These are phyloP conservation scores for Nomada flava DNA, from an alignment of 2,888 invertebrate genomes.

Conservation along the genomic window DNA sequence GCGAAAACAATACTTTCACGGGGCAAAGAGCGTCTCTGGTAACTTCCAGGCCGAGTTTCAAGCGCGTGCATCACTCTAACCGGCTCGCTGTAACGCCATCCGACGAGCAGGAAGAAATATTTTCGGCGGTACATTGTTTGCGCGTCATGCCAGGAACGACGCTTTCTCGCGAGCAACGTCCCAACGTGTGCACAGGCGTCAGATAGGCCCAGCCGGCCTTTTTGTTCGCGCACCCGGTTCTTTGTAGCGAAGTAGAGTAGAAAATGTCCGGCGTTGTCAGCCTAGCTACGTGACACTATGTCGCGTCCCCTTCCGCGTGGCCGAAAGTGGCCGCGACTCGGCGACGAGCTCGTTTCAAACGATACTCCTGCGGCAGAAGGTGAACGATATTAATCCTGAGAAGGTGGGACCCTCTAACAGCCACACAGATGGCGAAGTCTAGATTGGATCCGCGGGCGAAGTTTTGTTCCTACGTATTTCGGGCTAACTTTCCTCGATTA, in stretches of 20 bases:
- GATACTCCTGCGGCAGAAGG: constrained; percentile 33
- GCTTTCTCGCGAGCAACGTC: constrained; percentile 45
- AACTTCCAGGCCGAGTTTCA: constrained; percentile 30
- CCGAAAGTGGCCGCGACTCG: constrained; percentile 61
- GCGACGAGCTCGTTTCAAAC: constrained; percentile 48
- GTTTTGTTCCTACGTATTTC: constrained; percentile 2
- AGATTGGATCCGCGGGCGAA: not conserved
- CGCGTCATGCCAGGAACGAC: constrained; percentile 51
- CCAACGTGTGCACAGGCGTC: constrained; percentile 46
- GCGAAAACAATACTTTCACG: constrained; percentile 47
- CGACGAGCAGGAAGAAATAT: constrained; percentile 51
- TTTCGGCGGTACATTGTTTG: constrained; percentile 64
- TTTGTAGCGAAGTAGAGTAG: constrained; percentile 45
- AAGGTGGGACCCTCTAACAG: constrained; percentile 9
- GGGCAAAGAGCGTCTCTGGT: constrained; percentile 3
- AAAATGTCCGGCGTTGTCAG: constrained; percentile 60
- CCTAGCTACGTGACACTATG: constrained; percentile 62
- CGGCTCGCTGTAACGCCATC: not conserved
- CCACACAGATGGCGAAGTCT: not conserved
- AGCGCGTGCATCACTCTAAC: constrained; percentile 33
- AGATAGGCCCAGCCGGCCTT: constrained; percentile 47
- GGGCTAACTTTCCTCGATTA: not conserved
- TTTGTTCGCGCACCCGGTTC: constrained; percentile 20
- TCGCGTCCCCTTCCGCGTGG: constrained; percentile 37
- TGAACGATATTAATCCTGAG: constrained; percentile 57